Percentiles rank a stretch among this genome's conserved stretches.
Evolutionary conservation across 2,113 vertebrate genomes (phyloP).

Genomic region (Falco punctatus): DNA sequence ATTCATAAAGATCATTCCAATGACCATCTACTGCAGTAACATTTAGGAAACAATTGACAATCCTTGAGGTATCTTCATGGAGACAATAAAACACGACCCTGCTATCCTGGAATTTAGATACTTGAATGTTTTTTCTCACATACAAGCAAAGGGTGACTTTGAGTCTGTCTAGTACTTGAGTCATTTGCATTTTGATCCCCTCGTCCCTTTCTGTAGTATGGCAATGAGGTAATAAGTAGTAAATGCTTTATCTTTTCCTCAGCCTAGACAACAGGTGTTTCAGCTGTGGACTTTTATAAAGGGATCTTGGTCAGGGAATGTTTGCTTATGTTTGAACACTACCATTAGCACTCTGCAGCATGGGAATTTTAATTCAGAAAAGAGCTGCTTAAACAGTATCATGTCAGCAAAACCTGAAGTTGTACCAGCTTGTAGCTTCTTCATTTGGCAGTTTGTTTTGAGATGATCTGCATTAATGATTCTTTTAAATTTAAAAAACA

Average conservation of each 20-base stretch:
- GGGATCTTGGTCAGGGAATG: neutral
- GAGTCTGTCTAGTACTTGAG: neutral
- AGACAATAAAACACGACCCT: neutral
- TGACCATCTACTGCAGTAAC: neutral
- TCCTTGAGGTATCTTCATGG: neutral
- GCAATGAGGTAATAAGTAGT: neutral
- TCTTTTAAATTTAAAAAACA: neutral
- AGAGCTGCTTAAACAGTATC: neutral
- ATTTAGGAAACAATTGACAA: neutral
- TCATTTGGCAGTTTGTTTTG: neutral
- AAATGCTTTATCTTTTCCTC: neutral
- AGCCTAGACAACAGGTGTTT: neutral
- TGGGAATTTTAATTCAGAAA: neutral
- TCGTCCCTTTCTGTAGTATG: neutral
- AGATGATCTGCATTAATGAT: neutral
- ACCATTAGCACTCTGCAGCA: neutral
- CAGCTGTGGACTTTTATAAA: neutral
- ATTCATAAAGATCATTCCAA: neutral
- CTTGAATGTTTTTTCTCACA: neutral
- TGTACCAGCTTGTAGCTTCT: neutral
- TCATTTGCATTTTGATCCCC: neutral
- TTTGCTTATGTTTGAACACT: neutral
- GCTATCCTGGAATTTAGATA: neutral
- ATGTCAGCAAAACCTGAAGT: neutral
- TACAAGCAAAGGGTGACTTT: neutral